Evolutionary conservation across 2,888 invertebrate genomes (phyloP).

Genomic region (Amblyteles armatorius): DNA sequence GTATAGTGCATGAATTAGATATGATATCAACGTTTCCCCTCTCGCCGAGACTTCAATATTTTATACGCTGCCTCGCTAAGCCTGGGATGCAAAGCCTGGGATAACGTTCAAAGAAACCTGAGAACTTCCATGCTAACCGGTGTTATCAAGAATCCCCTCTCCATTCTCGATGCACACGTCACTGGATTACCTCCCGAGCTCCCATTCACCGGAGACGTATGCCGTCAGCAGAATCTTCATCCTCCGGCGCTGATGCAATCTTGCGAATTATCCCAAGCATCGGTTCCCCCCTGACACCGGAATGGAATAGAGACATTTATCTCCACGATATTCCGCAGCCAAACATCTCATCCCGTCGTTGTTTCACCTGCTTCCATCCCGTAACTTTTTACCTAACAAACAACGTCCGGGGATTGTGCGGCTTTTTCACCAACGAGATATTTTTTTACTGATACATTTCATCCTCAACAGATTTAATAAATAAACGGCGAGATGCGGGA

Average conservation of each 20-base stretch:
- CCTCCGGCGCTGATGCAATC: slow-evolving; percentile 9
- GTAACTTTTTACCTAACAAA: background rate
- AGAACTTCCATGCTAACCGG: slow-evolving; percentile 45
- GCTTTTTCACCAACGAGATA: background rate
- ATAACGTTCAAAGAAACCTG: slow-evolving; percentile 54
- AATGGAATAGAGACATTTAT: slow-evolving; percentile 27
- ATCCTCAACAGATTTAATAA: background rate
- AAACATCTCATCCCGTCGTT: background rate
- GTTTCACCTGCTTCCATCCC: background rate
- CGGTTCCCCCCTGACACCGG: slow-evolving; percentile 11
- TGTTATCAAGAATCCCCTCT: background rate
- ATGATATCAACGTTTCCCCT: background rate
- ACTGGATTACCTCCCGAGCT: background rate
- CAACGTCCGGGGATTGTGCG: background rate
- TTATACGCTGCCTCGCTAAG: background rate
- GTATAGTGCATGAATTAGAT: slow-evolving; percentile 6
- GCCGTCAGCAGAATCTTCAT: slow-evolving; percentile 21
- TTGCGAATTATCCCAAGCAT: slow-evolving; percentile 36
- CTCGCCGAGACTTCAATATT: slow-evolving; percentile 40
- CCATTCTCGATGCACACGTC: slow-evolving; percentile 18
- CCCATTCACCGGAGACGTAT: background rate
- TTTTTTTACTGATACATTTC: background rate
- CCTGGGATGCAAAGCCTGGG: slow-evolving; percentile 26
- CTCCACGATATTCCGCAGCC: background rate
- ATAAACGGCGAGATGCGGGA: background rate